Percentiles rank a stretch among this genome's conserved stretches.
Evolutionary conservation across 2,113 vertebrate genomes (phyloP).

Genomic region (Desmodus rotundus): DNA sequence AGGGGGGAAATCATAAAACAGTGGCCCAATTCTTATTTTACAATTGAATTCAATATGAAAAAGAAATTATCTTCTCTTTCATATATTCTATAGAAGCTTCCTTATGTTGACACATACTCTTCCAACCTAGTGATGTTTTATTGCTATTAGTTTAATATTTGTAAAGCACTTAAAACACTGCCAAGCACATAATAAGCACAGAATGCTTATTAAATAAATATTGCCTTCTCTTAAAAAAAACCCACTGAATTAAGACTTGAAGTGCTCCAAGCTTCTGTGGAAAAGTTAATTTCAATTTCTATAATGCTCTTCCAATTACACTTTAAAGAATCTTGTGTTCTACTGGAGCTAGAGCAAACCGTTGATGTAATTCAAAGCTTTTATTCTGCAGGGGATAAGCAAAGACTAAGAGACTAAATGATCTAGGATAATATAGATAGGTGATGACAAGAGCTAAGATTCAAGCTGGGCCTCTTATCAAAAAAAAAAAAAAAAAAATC

Average conservation of each 20-base stretch:
- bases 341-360: not conserved
- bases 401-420: not conserved
- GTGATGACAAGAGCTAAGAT: not conserved
- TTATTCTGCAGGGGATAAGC: not conserved
- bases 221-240: not conserved
- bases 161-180: not conserved
- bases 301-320: conserved; percentile 21
- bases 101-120: not conserved
- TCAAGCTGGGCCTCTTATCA: not conserved
- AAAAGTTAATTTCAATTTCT: conserved; percentile 16
- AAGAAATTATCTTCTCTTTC: not conserved
- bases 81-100: not conserved
- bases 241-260: not conserved
- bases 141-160: conserved; percentile 12
- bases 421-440: not conserved
- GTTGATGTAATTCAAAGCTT: not conserved
- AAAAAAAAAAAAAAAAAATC: not conserved
- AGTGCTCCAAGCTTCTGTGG: not conserved
- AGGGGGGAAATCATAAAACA: not conserved
- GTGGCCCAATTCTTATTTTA: not conserved
- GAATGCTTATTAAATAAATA: conserved; percentile 8
- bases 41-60: conserved; percentile 19
- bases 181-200: not conserved
- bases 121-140: not conserved
- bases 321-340: conserved; percentile 9